phyloP scores from a whole-genome alignment of 2,113 vertebrate species.

The Pagrus major region DNA sequence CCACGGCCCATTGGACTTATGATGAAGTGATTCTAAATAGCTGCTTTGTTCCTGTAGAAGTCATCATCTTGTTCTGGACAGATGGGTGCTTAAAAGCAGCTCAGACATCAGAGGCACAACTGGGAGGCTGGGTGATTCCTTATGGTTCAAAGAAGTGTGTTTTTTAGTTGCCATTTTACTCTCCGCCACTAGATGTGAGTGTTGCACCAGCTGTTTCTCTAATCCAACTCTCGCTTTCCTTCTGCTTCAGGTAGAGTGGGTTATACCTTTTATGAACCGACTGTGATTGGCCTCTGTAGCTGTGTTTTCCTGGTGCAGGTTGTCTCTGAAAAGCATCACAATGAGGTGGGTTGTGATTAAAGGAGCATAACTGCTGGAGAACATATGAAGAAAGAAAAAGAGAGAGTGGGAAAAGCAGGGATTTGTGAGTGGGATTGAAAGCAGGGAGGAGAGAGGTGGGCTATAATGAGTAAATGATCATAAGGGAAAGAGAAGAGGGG shows the following conservation, averaged over 20 bases:
- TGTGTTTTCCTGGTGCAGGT: not conserved
- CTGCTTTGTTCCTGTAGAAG: constrained; percentile 66
- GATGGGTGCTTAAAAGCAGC: constrained; percentile 27
- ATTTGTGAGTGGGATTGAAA: not conserved
- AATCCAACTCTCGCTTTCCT: no score
- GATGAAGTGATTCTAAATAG: constrained; percentile 70
- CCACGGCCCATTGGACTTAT: constrained; percentile 51
- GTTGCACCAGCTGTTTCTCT: constrained; percentile 51
- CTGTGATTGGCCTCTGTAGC: not conserved
- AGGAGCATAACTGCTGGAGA: not conserved
- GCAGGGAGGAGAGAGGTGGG: not conserved
- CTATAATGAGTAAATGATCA: constrained; percentile 18
- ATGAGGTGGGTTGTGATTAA: constrained; percentile 23
- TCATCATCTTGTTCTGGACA: constrained; percentile 61
- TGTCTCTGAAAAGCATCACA: constrained; percentile 6
- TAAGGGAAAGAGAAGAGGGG: not conserved
- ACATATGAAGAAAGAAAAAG: not conserved
- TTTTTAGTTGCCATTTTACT: constrained; percentile 33
- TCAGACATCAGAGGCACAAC: constrained; percentile 38
- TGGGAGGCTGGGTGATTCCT: constrained; percentile 18
- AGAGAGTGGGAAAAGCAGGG: not conserved
- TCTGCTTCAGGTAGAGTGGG: not conserved
- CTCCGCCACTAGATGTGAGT: constrained; percentile 73
- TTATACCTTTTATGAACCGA: not conserved
- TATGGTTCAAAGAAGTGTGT: constrained; percentile 17